Conservation (phyloP, 2,113 vertebrate genomes). For the Phrynocephalus versicolor region DNA sequence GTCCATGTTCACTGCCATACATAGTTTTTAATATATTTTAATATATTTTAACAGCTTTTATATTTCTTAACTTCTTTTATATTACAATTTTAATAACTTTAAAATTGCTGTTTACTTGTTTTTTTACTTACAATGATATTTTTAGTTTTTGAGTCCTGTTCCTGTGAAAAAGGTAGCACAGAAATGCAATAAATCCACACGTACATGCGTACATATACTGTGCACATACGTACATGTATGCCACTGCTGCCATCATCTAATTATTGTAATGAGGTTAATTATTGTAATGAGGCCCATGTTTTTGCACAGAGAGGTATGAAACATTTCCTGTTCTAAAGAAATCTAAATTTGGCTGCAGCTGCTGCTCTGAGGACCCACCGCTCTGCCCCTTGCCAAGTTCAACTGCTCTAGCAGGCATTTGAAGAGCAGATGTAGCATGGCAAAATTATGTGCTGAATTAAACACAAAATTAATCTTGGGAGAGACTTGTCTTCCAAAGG, state of each 20-base stretch:
- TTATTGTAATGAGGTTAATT: not conserved
- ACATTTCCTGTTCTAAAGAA: not conserved
- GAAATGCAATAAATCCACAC: not conserved
- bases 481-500: not conserved
- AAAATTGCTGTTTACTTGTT: too few species aligned
- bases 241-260: not conserved
- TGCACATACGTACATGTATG: not conserved
- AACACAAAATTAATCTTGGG: not conserved
- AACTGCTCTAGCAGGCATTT: not conserved
- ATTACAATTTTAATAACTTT: too few species aligned
- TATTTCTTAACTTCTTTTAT: too few species aligned
- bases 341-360: not conserved
- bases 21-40: too few species aligned
- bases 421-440: not conserved
- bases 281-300: not conserved
- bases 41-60: too few species aligned
- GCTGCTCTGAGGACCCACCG: not conserved
- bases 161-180: too few species aligned
- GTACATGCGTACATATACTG: not conserved
- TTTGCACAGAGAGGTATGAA: not conserved
- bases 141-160: too few species aligned
- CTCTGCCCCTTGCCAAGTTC: not conserved
- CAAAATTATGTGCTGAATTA: not conserved
- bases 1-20: too few species aligned
- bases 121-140: too few species aligned